phyloP scores from a whole-genome alignment of 2,797 vertebrate genomes.

The Sebastes paucispinis region DNA sequence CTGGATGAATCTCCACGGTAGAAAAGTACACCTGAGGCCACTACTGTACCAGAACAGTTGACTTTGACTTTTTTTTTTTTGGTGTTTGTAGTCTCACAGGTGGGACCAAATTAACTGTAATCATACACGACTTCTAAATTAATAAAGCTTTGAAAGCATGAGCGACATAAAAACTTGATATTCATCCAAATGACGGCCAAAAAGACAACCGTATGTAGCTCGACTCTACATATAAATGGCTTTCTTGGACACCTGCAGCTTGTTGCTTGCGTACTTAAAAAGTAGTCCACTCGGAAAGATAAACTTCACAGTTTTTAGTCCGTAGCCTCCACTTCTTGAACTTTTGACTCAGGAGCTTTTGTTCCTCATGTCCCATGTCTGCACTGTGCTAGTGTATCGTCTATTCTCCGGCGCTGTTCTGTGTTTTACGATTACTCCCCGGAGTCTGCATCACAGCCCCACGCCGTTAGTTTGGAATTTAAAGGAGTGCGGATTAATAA shows the following conservation, averaged over 20 bases:
- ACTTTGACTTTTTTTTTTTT: slow-evolving; percentile 69
- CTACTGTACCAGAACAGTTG: slow-evolving; percentile 73
- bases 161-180: slow-evolving; percentile 9
- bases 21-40: slow-evolving; percentile 78
- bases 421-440: slow-evolving; percentile 79
- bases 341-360: slow-evolving; percentile 50
- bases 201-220: background rate
- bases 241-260: slow-evolving; percentile 30
- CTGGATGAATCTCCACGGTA: slow-evolving; percentile 74
- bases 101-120: slow-evolving; percentile 68
- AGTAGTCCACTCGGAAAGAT: slow-evolving; percentile 50
- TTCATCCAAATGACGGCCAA: background rate
- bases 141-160: slow-evolving; percentile 19
- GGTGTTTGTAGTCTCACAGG: slow-evolving; percentile 56
- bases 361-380: slow-evolving; percentile 58
- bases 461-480: slow-evolving; percentile 75
- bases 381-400: slow-evolving; percentile 56
- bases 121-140: slow-evolving; percentile 52
- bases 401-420: slow-evolving; percentile 70
- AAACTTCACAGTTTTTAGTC: slow-evolving; percentile 49
- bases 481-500: slow-evolving; percentile 88
- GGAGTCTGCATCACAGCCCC: slow-evolving; percentile 73
- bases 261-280: slow-evolving; percentile 47
- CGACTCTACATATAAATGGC: background rate
- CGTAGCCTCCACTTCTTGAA: slow-evolving; percentile 65